A percentile compares a stretch with the other conserved stretches of the same genome.
These are phyloP conservation scores for Catamblyrhynchus diadema DNA, from an alignment of 2,797 vertebrate genomes.

Conservation along the genomic window DNA sequence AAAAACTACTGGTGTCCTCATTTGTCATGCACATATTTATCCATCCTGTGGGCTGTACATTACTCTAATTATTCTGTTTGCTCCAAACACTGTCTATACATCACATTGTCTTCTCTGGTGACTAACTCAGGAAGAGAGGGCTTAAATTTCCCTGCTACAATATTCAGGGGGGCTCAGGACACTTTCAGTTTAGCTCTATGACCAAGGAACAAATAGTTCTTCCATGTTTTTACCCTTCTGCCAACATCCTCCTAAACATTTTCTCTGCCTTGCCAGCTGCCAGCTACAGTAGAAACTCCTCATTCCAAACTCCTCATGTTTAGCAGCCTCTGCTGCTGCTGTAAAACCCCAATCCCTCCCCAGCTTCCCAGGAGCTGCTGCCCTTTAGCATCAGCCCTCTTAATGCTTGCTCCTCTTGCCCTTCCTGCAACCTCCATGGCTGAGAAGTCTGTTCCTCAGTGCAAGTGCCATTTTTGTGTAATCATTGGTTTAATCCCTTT, in stretches of 20 bases:
- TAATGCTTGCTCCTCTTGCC: constrained; percentile 36
- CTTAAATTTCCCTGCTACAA: constrained; percentile 1
- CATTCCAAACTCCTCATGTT: background rate
- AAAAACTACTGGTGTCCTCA: background rate
- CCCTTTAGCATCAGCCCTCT: constrained; percentile 36
- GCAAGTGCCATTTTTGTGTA: constrained; percentile 65
- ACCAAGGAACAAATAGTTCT: background rate
- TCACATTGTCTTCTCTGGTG: background rate
- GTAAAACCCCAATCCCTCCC: background rate
- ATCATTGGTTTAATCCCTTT: constrained; percentile 73
- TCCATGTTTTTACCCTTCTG: background rate
- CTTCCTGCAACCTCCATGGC: constrained; percentile 52
- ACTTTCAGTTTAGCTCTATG: background rate
- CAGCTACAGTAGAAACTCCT: background rate
- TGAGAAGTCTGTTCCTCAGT: constrained; percentile 60
- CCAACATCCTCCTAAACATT: background rate
- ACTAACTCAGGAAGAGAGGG: background rate
- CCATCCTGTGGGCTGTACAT: background rate
- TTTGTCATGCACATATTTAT: background rate
- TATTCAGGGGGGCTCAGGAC: background rate
- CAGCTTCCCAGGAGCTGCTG: background rate
- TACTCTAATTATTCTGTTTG: constrained; percentile 13
- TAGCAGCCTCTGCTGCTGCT: background rate
- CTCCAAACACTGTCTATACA: background rate
- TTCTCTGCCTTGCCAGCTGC: background rate